Evolutionary conservation across 2,113 vertebrate genomes (phyloP).

Genomic region (Taxidea taxus): DNA sequence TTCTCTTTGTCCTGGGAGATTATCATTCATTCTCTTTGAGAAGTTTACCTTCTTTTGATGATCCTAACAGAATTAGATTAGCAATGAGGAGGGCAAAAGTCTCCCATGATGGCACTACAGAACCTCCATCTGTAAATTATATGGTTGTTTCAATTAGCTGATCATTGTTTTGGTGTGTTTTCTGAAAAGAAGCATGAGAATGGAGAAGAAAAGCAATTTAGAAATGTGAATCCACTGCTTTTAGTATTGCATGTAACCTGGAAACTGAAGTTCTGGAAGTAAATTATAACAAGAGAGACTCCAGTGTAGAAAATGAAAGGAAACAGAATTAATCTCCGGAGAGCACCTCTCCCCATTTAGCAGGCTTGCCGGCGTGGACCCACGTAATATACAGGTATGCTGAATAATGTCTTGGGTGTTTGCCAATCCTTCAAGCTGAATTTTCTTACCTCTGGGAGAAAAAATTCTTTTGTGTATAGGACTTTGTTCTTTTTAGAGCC

Average conservation of each 20-base stretch:
- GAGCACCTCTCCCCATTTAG: not conserved
- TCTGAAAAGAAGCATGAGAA: not conserved
- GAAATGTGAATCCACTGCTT: not conserved
- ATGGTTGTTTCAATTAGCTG: not conserved
- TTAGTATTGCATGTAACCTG: not conserved
- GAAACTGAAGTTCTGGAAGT: slow-evolving; percentile 38
- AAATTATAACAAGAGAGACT: slow-evolving; percentile 8
- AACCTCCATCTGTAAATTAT: not conserved
- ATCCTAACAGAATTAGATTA: slow-evolving; percentile 26
- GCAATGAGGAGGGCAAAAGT: not conserved
- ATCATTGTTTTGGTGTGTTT: not conserved
- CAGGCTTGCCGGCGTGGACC: not conserved
- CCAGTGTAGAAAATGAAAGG: slow-evolving; percentile 11
- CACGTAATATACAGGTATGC: not conserved
- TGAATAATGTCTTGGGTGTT: not conserved
- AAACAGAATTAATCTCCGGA: slow-evolving; percentile 29
- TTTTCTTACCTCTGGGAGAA: not conserved
- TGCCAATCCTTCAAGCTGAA: not conserved
- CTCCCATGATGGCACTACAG: not conserved
- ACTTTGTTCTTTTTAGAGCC: slow-evolving; percentile 25
- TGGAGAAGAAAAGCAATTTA: not conserved
- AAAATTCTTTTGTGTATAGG: not conserved
- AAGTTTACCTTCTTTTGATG: slow-evolving; percentile 30
- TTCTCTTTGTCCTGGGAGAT: slow-evolving; percentile 32
- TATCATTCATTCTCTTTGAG: slow-evolving; percentile 36